Conservation (phyloP, 1,140 invertebrate genomes). For the Microplitis demolitor region DNA sequence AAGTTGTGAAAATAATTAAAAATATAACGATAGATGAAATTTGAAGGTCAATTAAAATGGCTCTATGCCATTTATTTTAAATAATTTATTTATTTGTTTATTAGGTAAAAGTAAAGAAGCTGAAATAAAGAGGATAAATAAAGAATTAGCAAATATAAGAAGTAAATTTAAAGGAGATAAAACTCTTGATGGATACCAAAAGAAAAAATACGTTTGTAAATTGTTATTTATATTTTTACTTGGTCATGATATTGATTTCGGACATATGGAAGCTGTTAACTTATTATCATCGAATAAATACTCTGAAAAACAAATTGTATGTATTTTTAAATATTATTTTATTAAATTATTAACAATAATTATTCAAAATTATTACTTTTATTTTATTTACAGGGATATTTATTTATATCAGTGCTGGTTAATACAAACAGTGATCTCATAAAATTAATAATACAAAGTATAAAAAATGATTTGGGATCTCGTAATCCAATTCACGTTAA, state of each 20-base stretch:
- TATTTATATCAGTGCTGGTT: conserved; percentile 99
- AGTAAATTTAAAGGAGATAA: conserved; percentile 99
- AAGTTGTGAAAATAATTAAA: not conserved
- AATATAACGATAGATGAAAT: conserved; percentile 10
- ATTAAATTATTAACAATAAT: not conserved
- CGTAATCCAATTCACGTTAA: conserved; percentile 99
- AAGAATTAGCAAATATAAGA: conserved; percentile 98
- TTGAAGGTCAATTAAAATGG: conserved; percentile 39
- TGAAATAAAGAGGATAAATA: conserved; percentile 99
- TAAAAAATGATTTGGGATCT: conserved; percentile 97
- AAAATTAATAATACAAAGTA: conserved; percentile 98
- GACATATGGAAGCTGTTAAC: conserved; percentile 99
- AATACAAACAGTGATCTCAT: conserved; percentile 99
- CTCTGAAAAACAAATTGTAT: conserved; percentile 99
- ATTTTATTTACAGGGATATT: conserved; percentile 81
- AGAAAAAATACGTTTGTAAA: conserved; percentile 99
- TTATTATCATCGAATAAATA: conserved; percentile 99
- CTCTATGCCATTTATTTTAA: conserved; percentile 41
- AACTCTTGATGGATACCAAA: conserved; percentile 99
- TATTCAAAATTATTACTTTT: not conserved
- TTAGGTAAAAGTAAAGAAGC: conserved; percentile 99
- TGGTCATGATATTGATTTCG: conserved; percentile 99
- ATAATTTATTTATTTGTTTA: not conserved
- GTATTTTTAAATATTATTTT: conserved; percentile 50
- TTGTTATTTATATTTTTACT: conserved; percentile 98